A percentile compares a stretch with the other conserved stretches of the same genome.
Evolutionary conservation across 2,797 vertebrate species (phyloP).

Genomic region (Heliangelus exortis): DNA sequence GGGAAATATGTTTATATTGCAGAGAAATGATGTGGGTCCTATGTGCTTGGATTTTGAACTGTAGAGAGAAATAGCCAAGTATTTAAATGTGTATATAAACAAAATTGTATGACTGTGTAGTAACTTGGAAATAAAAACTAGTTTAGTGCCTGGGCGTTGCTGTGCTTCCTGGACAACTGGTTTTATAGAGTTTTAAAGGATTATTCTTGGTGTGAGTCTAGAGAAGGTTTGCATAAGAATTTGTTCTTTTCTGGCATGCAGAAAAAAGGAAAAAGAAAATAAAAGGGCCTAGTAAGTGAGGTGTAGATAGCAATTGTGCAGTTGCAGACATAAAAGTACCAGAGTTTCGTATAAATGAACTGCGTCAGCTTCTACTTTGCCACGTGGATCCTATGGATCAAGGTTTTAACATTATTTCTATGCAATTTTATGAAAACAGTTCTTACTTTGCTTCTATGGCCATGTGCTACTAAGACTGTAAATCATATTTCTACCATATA

Average conservation of each 20-base stretch:
- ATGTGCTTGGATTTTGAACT: neutral
- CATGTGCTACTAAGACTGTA: neutral
- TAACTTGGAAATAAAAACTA: neutral
- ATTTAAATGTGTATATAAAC: neutral
- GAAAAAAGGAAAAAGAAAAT: slow-evolving; percentile 31
- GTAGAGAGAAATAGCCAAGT: neutral
- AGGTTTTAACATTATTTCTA: neutral
- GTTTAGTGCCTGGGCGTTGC: neutral
- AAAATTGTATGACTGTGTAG: neutral
- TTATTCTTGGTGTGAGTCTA: neutral
- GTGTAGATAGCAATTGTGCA: neutral
- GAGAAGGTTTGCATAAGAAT: slow-evolving; percentile 20
- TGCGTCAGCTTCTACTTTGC: neutral
- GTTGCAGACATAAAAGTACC: neutral
- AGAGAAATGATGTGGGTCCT: neutral
- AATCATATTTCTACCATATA: neutral
- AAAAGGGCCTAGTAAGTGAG: slow-evolving; percentile 7
- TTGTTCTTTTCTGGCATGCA: slow-evolving; percentile 14
- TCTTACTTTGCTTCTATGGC: neutral
- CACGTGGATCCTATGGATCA: neutral
- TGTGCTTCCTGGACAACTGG: neutral
- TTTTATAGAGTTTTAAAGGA: neutral
- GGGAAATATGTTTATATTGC: neutral
- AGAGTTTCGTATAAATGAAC: neutral
- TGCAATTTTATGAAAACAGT: neutral